phyloP scores from a whole-genome alignment of 2,888 invertebrate species.

The Timandra comae region DNA sequence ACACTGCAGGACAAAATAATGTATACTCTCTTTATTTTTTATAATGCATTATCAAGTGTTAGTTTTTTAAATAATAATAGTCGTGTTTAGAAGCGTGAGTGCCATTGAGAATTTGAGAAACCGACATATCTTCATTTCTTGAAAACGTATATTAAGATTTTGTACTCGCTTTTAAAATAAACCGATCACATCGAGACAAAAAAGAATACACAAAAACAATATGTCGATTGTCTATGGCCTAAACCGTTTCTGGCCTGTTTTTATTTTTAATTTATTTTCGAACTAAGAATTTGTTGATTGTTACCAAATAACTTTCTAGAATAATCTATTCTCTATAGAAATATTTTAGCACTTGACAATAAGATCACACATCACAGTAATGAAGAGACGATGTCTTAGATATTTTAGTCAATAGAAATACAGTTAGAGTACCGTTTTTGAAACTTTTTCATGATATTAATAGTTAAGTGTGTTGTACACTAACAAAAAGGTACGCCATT shows the following conservation, averaged over 20 bases:
- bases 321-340: slow-evolving; percentile 1
- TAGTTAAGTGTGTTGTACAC: slow-evolving; percentile 2
- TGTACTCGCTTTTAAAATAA: slow-evolving; percentile 12
- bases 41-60: too few species aligned
- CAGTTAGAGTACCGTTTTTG: slow-evolving; percentile 13
- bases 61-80: too few species aligned
- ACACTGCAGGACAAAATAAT: too few species aligned
- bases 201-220: slow-evolving; percentile 2
- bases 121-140: slow-evolving; percentile 19
- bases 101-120: slow-evolving; percentile 29
- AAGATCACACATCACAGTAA: slow-evolving; percentile 4
- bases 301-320: slow-evolving; percentile 3
- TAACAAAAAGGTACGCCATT: too few species aligned
- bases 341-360: slow-evolving; percentile 20
- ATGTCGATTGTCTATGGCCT: slow-evolving; percentile 4
- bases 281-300: too few species aligned
- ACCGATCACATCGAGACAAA: slow-evolving; percentile 12
- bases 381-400: too few species aligned
- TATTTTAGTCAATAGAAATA: too few species aligned
- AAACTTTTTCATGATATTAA: slow-evolving; percentile 18
- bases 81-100: slow-evolving; percentile 8
- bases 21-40: too few species aligned
- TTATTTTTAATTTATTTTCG: too few species aligned
- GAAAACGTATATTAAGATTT: slow-evolving; percentile 14
- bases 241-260: too few species aligned